Conservation (phyloP, 2,113 vertebrate genomes). For the Tricholaema leucomelas region DNA sequence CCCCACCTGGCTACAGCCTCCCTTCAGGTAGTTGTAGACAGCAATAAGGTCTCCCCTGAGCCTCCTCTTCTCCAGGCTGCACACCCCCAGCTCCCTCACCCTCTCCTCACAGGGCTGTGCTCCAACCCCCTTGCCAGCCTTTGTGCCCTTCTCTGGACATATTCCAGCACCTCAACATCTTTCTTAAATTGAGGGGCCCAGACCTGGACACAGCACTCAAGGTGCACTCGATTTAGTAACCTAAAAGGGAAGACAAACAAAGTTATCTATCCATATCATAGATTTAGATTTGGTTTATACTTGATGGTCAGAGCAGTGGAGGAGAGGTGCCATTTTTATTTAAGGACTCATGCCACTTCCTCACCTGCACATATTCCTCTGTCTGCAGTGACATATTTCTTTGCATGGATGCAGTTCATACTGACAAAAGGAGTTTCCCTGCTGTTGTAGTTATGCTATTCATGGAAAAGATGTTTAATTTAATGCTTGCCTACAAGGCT, state of each 20-base stretch:
- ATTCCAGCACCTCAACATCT: too few relatives aligned
- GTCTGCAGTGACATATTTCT: neutral
- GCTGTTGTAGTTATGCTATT: neutral
- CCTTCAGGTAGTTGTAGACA: too few relatives aligned
- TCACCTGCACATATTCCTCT: neutral
- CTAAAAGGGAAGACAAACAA: neutral
- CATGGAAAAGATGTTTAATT: neutral
- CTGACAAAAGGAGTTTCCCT: neutral
- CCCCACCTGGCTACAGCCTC: too few relatives aligned
- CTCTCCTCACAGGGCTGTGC: too few relatives aligned
- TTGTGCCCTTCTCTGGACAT: too few relatives aligned
- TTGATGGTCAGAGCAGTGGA: neutral
- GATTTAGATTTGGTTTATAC: neutral
- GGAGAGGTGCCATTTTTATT: neutral
- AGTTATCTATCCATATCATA: neutral
- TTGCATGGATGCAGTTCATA: neutral
- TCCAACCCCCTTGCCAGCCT: too few relatives aligned
- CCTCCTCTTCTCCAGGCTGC: too few relatives aligned
- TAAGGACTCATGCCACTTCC: neutral
- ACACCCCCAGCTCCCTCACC: too few relatives aligned
- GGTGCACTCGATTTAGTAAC: neutral
- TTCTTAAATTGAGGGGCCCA: too few relatives aligned
- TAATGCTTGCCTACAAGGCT: neutral
- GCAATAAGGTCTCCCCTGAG: too few relatives aligned
- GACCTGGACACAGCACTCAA: too few relatives aligned